Percentiles rank a stretch among this genome's conserved stretches.
Evolutionary conservation across 2,113 vertebrate species (phyloP).

Genomic region (Emberiza fucata): DNA sequence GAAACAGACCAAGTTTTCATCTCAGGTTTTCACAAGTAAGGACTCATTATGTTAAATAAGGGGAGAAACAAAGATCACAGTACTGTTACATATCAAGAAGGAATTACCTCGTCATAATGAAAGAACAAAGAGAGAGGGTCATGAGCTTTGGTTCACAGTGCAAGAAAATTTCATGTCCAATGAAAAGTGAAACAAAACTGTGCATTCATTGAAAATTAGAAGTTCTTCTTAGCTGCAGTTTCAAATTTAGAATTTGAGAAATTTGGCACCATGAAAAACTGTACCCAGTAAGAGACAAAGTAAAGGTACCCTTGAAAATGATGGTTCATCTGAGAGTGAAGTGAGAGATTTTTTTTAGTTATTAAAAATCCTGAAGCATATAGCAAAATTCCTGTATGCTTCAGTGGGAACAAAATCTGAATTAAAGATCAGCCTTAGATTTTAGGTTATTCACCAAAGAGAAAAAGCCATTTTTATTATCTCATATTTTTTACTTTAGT

Average conservation of each 20-base stretch:
- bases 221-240: neutral
- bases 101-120: neutral
- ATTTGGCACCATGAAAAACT: neutral
- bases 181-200: neutral
- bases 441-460: neutral
- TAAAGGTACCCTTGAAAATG: neutral
- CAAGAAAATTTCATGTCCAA: neutral
- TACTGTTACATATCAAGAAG: neutral
- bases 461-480: neutral
- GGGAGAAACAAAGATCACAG: neutral
- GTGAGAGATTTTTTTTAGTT: accelerated
- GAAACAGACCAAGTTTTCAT: neutral
- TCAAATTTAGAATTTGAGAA: neutral
- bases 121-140: neutral
- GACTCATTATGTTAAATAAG: neutral
- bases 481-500: neutral
- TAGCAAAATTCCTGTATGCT: neutral
- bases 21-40: neutral
- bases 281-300: neutral
- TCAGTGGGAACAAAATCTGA: neutral
- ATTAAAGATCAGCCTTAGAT: neutral
- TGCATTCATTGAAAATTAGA: neutral
- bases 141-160: neutral
- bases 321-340: neutral
- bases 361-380: neutral